Evolutionary conservation across 30 jellyfish, hydroid and myxozoan species (phyloP).

Genomic region (Pelagia noctiluca): DNA sequence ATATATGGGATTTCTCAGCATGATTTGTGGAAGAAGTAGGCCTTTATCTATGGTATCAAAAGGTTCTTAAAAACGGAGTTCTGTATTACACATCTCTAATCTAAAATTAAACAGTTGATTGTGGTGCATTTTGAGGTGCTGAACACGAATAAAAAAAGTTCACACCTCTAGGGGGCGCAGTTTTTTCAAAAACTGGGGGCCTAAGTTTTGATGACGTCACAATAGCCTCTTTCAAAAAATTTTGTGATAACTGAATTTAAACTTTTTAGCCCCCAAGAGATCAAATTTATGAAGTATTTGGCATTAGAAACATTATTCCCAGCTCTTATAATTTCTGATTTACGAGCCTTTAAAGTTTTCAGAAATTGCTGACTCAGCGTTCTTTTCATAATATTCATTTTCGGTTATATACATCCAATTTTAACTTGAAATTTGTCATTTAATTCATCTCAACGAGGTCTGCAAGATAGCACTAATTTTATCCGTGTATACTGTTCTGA

Average conservation of each 20-base stretch:
- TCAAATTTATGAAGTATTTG: neutral
- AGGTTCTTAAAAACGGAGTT: too few species aligned
- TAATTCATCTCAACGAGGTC: neutral
- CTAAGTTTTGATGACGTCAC: neutral
- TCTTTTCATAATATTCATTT: too few species aligned
- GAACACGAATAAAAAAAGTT: neutral
- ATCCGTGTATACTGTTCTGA: neutral
- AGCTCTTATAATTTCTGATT: neutral
- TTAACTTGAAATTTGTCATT: neutral
- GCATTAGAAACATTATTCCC: too few species aligned
- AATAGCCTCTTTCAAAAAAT: neutral
- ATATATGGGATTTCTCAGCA: too few species aligned
- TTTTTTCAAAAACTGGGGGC: neutral
- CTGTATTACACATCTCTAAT: neutral
- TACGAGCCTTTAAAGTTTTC: too few species aligned
- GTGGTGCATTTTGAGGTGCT: neutral
- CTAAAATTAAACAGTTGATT: neutral
- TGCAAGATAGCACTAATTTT: neutral
- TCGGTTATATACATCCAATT: neutral
- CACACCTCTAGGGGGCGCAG: neutral
- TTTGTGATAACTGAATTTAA: neutral
- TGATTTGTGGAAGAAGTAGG: too few species aligned
- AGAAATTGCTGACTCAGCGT: neutral
- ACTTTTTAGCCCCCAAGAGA: neutral
- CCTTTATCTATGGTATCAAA: too few species aligned